Evolutionary conservation across 2,888 invertebrate species (phyloP), one percentile per base, ranked within the genome.

Genomic region (Pollenia griseotomentosa): DNA sequence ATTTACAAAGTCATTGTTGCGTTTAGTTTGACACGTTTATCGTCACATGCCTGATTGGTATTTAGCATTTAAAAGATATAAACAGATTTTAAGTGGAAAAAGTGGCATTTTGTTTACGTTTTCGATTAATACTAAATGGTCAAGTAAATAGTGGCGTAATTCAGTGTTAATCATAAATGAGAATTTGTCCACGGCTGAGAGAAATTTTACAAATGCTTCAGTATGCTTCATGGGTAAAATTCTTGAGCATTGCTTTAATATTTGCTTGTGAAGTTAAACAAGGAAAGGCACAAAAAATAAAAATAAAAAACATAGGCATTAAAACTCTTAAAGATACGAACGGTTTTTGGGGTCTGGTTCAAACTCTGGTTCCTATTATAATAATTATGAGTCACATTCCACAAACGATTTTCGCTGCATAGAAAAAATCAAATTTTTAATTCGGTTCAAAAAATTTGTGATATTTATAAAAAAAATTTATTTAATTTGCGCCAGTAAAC

Each of bases 1-100:
- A 55, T 78, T 66, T 48, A 71, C 51, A 63, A 65, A 83, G 66
- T 74, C 86, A 63, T 19, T 87, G 86, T 83, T 87, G 81, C 83
- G 86, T 87, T 78, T 46, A 61, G 81, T 78, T 83, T 84, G 66
- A 84, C 86, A 87, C 81, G 86, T 87, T 87, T 86, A 61, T 78
- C 81, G 83, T 81, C 86, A 87, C 77, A 81, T 78, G 86, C 73
- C 66, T 81, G 86, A 83, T 84, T 84, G 83, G 16, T 73, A 81
- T 81, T 87, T 81, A 87, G 68, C 77, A 73, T 48, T 66, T 66
- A 59, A 57, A 48, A 80, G 71, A 71, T 51, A 55, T 71, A 19
- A 57, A 65, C n/a, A 61, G 19, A 33, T 63, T 77, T 78, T 81
- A 83, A 53, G 53, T 73, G 53, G 74, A 86, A 86, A 82, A n/a